Conservation (phyloP, 2,113 vertebrate genomes). For the Anoplopoma fimbria region DNA sequence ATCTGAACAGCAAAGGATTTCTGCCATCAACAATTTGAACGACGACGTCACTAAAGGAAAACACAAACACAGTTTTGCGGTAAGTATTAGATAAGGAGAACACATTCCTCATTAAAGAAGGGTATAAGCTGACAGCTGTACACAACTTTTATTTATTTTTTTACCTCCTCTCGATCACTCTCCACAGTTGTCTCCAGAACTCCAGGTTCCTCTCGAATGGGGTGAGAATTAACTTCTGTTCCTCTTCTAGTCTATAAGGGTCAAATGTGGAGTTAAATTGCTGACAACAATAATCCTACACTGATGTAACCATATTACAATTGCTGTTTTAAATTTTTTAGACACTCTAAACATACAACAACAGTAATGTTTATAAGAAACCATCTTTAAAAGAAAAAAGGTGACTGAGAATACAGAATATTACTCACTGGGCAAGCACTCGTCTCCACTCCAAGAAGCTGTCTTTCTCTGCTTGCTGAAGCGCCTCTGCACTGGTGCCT, state of each 20-base stretch:
- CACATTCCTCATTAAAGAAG: not conserved
- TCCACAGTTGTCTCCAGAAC: conserved; percentile 99
- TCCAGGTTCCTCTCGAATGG: conserved; percentile 98
- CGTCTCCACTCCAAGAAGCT: conserved; percentile 95
- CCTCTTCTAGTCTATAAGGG: conserved; percentile 91
- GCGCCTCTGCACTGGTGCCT: conserved; percentile 89
- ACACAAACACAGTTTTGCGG: not conserved
- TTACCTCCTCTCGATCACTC: conserved; percentile 97
- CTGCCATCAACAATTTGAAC: conserved; percentile 97
- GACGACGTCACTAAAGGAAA: conserved; percentile 89
- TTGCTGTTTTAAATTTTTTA: not conserved
- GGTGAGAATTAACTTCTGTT: conserved; percentile 93
- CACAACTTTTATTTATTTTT: not conserved
- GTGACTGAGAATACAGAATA: not conserved
- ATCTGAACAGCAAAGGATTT: conserved; percentile 95
- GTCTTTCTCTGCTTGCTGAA: conserved; percentile 91
- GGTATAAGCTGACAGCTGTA: not conserved
- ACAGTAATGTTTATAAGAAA: not conserved
- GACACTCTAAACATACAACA: not conserved
- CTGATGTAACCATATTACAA: not conserved
- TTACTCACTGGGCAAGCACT: conserved; percentile 87
- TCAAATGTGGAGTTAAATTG: conserved; percentile 2
- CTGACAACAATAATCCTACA: not conserved
- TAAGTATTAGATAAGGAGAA: not conserved
- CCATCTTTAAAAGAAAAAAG: not conserved